Percentiles rank a stretch among this genome's conserved stretches.
Conservation (phyloP, 2,113 vertebrate genomes). For the Echinops telfairi region DNA sequence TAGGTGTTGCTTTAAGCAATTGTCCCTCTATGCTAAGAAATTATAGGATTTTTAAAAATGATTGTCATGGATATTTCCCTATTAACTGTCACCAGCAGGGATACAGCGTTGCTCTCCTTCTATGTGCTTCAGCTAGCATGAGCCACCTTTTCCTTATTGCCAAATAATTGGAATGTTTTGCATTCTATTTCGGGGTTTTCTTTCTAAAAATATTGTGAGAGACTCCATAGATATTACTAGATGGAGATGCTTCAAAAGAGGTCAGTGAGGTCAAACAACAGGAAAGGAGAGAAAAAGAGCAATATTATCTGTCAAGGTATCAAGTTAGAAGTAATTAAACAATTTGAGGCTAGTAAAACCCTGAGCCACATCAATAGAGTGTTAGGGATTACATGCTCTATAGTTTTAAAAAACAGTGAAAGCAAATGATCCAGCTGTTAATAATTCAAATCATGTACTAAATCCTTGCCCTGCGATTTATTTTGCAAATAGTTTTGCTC, state of each 20-base stretch:
- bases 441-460: slow-evolving; percentile 53
- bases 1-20: background rate
- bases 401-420: slow-evolving; percentile 61
- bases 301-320: slow-evolving; percentile 15
- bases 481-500: slow-evolving; percentile 65
- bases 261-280: background rate
- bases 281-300: background rate
- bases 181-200: background rate
- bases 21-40: background rate
- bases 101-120: background rate
- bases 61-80: background rate
- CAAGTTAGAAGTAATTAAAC: slow-evolving; percentile 29
- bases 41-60: background rate
- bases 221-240: slow-evolving; percentile 10
- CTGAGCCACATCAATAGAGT: slow-evolving; percentile 11
- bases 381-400: slow-evolving; percentile 30
- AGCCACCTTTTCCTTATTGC: background rate
- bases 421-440: slow-evolving; percentile 34
- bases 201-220: background rate
- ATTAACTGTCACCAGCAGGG: background rate
- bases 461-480: slow-evolving; percentile 43
- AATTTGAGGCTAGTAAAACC: slow-evolving; percentile 15
- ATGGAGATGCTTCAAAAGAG: slow-evolving; percentile 10
- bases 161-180: slow-evolving; percentile 20
- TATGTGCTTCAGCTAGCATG: background rate